Evolutionary conservation across 2,113 vertebrate genomes (phyloP), one percentile per base, ranked within the genome.

Genomic region (Muntiacus muntjak): DNA sequence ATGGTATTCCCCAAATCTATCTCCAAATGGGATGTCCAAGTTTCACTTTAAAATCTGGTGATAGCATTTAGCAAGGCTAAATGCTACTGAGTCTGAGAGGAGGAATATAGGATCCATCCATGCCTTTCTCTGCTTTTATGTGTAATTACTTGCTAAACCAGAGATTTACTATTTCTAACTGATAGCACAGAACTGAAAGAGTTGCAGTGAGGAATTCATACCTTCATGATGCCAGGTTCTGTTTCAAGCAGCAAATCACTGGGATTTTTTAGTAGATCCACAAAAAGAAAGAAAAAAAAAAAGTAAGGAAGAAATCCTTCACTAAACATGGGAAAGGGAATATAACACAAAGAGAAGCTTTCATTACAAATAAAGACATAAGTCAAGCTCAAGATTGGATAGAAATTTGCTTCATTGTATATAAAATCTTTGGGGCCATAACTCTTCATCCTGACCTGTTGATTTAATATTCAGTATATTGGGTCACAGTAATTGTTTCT

Each of bases 181-280:
- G 4, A 60, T 14, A 71, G 40, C 14, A 25, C 7, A 71, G 7
- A 62, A 58, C 12, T 30, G 13, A 36, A 74, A 79, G 43, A 28
- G 25, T 36, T 78, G 16, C 26, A 52, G 13, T 25, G 15, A 83
- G 4, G 8, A 89, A 79, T 82, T 57, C 14, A 95, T 71, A 84
- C 54, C 50, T 89, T 83, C 33, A 12, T 12, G 79, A 58, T 60
- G 26, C 36, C 62, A 28, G 7, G 40, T 85, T 97, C 52, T 85
- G 40, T 87, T 95, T 92, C 43, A 96, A 87, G 52, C 40, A 97
- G 45, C 30, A 96, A 87, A 92, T 97, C 40, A 79, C 13, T 93
- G 87, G 5, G 11, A 45, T 25, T 93, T 91, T 94, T 88, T 40
- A 97, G 58, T 23, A 86, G 58, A 94, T 83, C 11, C 16, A 25